These are phyloP conservation scores for Nasonovia ribisnigri DNA, from an alignment of 2,888 invertebrate species.

Conservation along the genomic window DNA sequence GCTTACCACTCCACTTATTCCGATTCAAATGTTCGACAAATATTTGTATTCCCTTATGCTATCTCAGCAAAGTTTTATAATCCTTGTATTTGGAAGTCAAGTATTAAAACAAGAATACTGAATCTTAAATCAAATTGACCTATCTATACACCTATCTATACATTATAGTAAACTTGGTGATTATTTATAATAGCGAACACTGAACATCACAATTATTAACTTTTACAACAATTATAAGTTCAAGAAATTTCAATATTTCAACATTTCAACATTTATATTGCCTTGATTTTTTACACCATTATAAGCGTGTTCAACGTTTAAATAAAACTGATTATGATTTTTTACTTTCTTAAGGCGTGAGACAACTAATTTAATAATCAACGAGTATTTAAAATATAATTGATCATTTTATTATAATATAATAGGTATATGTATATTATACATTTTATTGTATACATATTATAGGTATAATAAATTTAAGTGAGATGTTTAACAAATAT, in stretches of 20 bases:
- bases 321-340: not conserved
- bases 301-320: not conserved
- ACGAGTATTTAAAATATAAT: not conserved
- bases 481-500: not conserved
- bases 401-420: not conserved
- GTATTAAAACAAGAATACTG: not conserved
- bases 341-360: not conserved
- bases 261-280: not conserved
- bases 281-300: not conserved
- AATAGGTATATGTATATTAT: not conserved
- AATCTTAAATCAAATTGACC: not conserved
- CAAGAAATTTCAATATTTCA: not conserved
- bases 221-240: not conserved
- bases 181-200: not conserved
- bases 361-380: not conserved
- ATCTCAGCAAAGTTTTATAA: not conserved
- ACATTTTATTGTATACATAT: not conserved
- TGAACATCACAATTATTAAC: not conserved
- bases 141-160: not conserved
- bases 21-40: slow-evolving; percentile 10
- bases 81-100: not conserved
- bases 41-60: not conserved
- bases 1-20: not conserved
- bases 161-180: not conserved
- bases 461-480: not conserved